phyloP scores from a whole-genome alignment of 2,888 invertebrate species.

The Rhagium mordax region DNA sequence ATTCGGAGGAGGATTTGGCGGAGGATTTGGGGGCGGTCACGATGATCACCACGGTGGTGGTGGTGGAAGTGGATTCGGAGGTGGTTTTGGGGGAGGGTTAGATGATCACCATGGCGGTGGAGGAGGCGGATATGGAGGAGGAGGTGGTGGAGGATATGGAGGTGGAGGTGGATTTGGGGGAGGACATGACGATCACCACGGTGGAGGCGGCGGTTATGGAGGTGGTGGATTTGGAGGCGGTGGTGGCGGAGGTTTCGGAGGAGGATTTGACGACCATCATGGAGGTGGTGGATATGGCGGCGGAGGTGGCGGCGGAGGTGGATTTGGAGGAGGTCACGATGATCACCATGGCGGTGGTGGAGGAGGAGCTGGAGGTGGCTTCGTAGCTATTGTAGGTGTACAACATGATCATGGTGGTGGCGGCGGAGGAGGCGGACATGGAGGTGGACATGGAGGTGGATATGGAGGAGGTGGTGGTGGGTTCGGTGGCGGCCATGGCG shows the following conservation, averaged over 20 bases:
- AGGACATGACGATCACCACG: constrained; percentile 3
- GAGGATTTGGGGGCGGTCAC: constrained; percentile 24
- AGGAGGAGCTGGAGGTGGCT: not conserved
- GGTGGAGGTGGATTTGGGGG: constrained; percentile 37
- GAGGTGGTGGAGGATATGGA: constrained; percentile 40
- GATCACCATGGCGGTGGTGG: constrained; percentile 17
- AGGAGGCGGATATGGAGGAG: constrained; percentile 27
- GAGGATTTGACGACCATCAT: constrained; percentile 7
- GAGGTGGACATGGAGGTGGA: constrained; percentile 38
- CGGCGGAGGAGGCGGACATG: not conserved
- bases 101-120: constrained; percentile 21
- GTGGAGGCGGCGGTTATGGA: constrained; percentile 5
- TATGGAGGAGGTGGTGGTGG: constrained; percentile 30
- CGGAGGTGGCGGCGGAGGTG: constrained; percentile 27
- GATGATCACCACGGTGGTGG: constrained; percentile 29
- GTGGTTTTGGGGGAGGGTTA: constrained; percentile 20
- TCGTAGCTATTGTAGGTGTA: constrained; percentile 7
- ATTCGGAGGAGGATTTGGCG: constrained; percentile 25
- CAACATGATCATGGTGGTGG: constrained; percentile 4
- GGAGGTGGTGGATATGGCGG: constrained; percentile 26
- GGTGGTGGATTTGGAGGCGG: constrained; percentile 38
- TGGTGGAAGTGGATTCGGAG: constrained; percentile 32
- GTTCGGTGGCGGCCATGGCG: constrained; percentile 31
- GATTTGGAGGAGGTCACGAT: constrained; percentile 19
- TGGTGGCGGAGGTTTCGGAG: constrained; percentile 27